Percentiles rank a stretch among this genome's conserved stretches.
Evolutionary conservation across 2,888 invertebrate species (phyloP).

Genomic region (Diadromus collaris): DNA sequence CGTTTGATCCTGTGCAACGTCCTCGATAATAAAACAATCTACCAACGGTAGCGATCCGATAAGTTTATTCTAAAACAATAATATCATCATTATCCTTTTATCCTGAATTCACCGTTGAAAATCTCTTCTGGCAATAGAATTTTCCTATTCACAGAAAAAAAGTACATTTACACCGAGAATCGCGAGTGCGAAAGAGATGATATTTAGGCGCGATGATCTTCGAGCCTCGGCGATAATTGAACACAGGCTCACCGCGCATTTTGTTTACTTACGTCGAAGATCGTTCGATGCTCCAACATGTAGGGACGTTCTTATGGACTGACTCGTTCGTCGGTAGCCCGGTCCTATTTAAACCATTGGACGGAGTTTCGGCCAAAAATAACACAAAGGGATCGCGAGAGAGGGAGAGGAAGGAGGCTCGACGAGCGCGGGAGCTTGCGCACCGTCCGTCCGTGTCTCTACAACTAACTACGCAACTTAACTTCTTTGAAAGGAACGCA

Average conservation of each 20-base stretch:
- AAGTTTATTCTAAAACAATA: background rate
- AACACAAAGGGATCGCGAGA: conserved; percentile 77
- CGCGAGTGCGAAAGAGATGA: background rate
- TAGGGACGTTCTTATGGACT: conserved; percentile 76
- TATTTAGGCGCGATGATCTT: background rate
- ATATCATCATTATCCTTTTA: background rate
- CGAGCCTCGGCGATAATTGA: background rate
- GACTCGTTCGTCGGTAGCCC: conserved; percentile 75
- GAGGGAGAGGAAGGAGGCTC: conserved; percentile 32
- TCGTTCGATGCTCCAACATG: conserved; percentile 79
- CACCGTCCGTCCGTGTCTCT: conserved; percentile 55
- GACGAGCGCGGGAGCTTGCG: conserved; percentile 69
- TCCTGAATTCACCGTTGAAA: background rate
- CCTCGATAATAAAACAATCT: background rate
- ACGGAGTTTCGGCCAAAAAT: conserved; percentile 77
- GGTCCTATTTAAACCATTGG: conserved; percentile 79
- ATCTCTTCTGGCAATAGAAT: background rate
- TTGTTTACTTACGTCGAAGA: conserved; percentile 79
- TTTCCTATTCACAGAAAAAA: background rate
- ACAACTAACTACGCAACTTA: conserved; percentile 64
- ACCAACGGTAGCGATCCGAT: background rate
- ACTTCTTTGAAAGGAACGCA: conserved; percentile 36
- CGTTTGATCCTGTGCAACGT: background rate
- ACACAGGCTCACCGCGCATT: conserved; percentile 25
- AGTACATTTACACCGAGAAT: background rate